Percentiles rank a stretch among this genome's conserved stretches.
These are phyloP conservation scores for Spodoptera exigua DNA, from an alignment of 2,888 invertebrate genomes.

Conservation along the genomic window DNA sequence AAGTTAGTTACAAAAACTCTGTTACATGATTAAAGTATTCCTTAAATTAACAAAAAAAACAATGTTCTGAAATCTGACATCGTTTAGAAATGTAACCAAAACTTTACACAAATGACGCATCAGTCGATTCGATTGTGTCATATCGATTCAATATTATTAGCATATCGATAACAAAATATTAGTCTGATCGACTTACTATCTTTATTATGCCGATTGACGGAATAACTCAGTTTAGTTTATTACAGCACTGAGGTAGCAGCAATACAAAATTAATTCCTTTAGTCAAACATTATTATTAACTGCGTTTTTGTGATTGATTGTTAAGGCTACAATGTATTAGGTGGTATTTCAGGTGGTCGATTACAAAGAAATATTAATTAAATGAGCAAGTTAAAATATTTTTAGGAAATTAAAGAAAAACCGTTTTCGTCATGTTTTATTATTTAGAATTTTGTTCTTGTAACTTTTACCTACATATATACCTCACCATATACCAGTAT, in stretches of 20 bases:
- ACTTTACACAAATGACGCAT: conserved; percentile 14
- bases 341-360: background rate
- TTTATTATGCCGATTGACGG: conserved; percentile 51
- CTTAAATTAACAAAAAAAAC: no score
- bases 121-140: conserved; percentile 22
- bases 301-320: conserved; percentile 8
- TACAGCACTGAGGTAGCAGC: conserved; percentile 9
- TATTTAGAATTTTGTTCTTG: no score
- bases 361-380: no score
- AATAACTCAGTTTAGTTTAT: conserved; percentile 55
- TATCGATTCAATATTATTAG: conserved; percentile 37
- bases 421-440: no score
- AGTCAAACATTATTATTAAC: conserved; percentile 17
- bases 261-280: conserved; percentile 18
- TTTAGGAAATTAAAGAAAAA: no score
- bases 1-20: no score
- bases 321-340: background rate
- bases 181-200: conserved; percentile 35
- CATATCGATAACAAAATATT: conserved; percentile 48
- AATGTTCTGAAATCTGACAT: no score
- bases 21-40: no score
- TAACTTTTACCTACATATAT: no score
- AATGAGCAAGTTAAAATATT: no score
- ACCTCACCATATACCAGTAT: no score
- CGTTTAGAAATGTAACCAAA: no score